A percentile compares a stretch with the other conserved stretches of the same genome.
Evolutionary conservation across 2,113 vertebrate genomes (phyloP).

Genomic region (Mormyrus iriodes): DNA sequence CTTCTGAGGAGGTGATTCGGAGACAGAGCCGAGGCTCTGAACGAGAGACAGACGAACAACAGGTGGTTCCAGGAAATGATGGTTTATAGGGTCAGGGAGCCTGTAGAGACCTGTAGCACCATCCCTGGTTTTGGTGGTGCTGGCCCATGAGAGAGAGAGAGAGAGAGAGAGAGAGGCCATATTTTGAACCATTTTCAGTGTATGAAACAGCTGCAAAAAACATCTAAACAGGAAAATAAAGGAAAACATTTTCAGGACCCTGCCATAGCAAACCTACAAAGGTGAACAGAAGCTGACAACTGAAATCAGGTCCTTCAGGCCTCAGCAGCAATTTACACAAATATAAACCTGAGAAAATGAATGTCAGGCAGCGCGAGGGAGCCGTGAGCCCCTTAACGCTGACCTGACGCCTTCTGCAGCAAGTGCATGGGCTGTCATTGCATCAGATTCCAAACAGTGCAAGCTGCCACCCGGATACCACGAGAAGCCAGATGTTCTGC

Average conservation of each 20-base stretch:
- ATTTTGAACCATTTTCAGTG: not conserved
- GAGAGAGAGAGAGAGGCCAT: not conserved
- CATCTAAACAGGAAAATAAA: not conserved
- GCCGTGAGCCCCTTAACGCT: not conserved
- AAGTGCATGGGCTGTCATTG: not conserved
- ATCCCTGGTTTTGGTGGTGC: not conserved
- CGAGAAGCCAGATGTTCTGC: not conserved
- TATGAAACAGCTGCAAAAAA: not conserved
- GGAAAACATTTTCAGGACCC: not conserved
- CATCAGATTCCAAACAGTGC: not conserved
- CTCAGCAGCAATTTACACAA: not conserved
- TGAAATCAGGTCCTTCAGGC: not conserved
- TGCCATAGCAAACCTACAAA: not conserved
- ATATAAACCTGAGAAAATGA: not conserved
- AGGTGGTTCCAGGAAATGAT: slow-evolving; percentile 5
- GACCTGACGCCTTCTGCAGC: not conserved
- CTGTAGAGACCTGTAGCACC: not conserved
- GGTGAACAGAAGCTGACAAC: not conserved
- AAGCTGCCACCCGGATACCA: not conserved
- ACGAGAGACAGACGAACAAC: not conserved
- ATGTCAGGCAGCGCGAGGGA: not conserved
- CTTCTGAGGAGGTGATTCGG: not conserved
- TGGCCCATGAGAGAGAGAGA: not conserved
- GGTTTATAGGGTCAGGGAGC: not conserved
- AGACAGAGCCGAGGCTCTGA: not conserved